Base-by-base conservation (phyloP, 2,888 invertebrate genomes). In the Clistopyga incitator region DNA sequence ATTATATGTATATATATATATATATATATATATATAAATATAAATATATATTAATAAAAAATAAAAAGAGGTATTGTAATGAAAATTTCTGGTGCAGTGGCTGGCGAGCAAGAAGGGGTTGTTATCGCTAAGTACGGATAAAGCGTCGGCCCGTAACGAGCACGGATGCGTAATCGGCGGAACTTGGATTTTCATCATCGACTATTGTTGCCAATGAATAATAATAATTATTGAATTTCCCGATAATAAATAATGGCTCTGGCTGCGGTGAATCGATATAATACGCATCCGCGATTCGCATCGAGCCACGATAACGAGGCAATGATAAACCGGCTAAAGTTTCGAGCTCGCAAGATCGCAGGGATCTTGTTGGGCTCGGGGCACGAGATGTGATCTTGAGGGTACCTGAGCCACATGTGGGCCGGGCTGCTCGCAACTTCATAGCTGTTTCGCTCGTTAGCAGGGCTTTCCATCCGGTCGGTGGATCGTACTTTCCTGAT, bases 401-500 rank as follows among this genome's bases (percentile, higher is more conserved):
- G 92, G 92, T 92, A 92, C 92, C 92, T 92, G 92, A 91, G 91
- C 91, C 92, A 90, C 92, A 91, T 91, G 91, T 91, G 88, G 92
- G 92, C 91, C 92, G 91, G 86, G 92, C 91, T 91, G 92, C 92
- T 91, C 91, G 91, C 89, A 92, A 92, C 92, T 92, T 91, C 91
- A 91, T 92, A 90, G 92, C 91, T 88, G 91, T 92, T 91, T 92
- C 91, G 88, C 91, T 92, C 89, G 91, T 92, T 90, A 92, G 91
- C 90, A 91, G 90, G 90, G 89, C 89, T 92, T 91, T 91, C 95
- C 95, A 95, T 91, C 94, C 94, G 86, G 94, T 94, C 86, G 94
- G 94, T 88, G 94, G 94, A 91, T 94, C 94, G 93, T 93, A 94
- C 90, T 94, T 94, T 91, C 95, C 95, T 94, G 94, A 91, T 91